Percentiles rank a stretch among this genome's conserved stretches.
These are phyloP conservation scores for Noctilio leporinus DNA, from an alignment of 2,113 vertebrate species.

Conservation along the genomic window DNA sequence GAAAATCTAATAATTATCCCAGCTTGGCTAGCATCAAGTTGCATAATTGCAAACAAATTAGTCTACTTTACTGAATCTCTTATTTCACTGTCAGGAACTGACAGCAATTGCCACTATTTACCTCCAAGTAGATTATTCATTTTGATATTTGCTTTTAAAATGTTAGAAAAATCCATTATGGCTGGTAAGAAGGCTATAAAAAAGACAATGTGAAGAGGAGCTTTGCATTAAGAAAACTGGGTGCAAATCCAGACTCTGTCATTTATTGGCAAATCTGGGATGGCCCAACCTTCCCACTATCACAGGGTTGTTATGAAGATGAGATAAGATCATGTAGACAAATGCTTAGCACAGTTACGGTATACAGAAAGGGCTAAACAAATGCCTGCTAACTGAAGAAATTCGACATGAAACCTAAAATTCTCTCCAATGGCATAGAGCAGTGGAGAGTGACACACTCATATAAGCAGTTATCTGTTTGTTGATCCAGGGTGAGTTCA, in stretches of 20 bases:
- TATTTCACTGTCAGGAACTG: constrained; percentile 35
- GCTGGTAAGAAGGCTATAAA: background rate
- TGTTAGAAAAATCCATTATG: background rate
- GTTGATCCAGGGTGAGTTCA: background rate
- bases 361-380: background rate
- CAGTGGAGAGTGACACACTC: background rate
- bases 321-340: background rate
- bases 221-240: background rate
- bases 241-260: background rate
- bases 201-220: background rate
- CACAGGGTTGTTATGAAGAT: background rate
- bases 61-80: constrained; percentile 41
- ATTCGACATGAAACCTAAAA: background rate
- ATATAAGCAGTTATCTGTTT: background rate
- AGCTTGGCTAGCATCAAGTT: constrained; percentile 42
- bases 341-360: background rate
- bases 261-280: background rate
- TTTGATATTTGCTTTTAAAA: constrained; percentile 58
- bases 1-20: constrained; percentile 60
- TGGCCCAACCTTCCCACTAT: background rate
- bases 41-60: constrained; percentile 57
- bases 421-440: background rate
- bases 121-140: constrained; percentile 43
- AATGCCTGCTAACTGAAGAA: background rate
- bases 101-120: constrained; percentile 53